These are phyloP conservation scores for Ophion obscuratus DNA, from an alignment of 2,888 invertebrate species.

Conservation along the genomic window DNA sequence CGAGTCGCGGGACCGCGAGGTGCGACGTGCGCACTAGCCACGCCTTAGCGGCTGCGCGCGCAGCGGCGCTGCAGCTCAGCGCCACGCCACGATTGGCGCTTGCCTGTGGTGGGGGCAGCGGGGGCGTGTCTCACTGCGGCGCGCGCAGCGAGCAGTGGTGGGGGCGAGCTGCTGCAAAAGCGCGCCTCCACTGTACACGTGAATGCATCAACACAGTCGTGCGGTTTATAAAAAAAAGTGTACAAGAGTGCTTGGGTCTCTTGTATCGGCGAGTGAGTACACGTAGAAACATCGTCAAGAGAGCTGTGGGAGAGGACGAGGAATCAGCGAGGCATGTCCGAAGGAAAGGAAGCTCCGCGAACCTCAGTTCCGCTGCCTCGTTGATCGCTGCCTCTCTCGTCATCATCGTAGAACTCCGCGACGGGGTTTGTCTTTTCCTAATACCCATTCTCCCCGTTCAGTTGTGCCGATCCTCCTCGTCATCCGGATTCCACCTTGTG, in stretches of 20 bases:
- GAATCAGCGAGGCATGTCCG: conserved; percentile 81
- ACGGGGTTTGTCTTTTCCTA: conserved; percentile 60
- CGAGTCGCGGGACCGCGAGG: not conserved
- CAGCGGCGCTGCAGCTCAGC: no score
- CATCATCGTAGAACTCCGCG: conserved; percentile 61
- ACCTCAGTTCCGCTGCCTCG: conserved; percentile 84
- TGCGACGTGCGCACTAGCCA: not conserved
- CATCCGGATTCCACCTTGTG: conserved; percentile 41
- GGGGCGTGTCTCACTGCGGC: not conserved
- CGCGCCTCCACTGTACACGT: not conserved
- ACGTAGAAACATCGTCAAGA: conserved; percentile 55
- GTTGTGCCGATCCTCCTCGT: conserved; percentile 38
- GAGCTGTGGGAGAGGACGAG: conserved; percentile 83
- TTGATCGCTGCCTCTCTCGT: conserved; percentile 68
- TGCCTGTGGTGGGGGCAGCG: not conserved
- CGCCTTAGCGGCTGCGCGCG: not conserved
- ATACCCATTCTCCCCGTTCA: conserved; percentile 48
- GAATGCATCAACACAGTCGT: conserved; percentile 34
- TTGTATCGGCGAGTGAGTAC: conserved; percentile 42
- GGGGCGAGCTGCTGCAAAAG: not conserved
- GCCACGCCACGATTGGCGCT: not conserved
- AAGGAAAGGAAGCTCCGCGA: conserved; percentile 83
- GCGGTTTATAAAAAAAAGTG: not conserved
- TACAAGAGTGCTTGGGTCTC: conserved; percentile 21
- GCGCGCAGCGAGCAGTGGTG: not conserved